Evolutionary conservation across 2,888 invertebrate genomes (phyloP), one percentile per base, ranked within the genome.

Genomic region (Globia sparganii): DNA sequence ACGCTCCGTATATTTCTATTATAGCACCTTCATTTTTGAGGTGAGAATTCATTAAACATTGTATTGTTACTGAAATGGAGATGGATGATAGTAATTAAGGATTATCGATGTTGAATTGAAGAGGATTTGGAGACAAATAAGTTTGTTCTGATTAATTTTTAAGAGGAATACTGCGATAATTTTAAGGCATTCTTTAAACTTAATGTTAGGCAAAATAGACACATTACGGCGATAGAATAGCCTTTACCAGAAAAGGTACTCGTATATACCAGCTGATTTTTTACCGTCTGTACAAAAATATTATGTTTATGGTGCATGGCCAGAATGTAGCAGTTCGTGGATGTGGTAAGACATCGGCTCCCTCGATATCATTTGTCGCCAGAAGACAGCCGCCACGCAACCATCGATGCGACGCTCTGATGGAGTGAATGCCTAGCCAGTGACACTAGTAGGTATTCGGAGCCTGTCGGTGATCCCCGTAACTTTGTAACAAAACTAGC

Each of bases 1-100:
- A 87, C 76, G 74, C 71, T 49, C 53, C 71, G 49, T 77, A 66
- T 59, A 81, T 71, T 80, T 73, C 62, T 72, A 74, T 73, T 69
- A 77, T 21, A 34, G 37, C 40, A 76, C 73, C 72, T 79, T 79
- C 68, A 75, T 76, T 74, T 81, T 70, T 77, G 61, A 69, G 49
- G 67, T 66, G 46, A 69, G 61, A 78, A 87, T 84, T 66, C n/a
- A 13, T 4, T 9, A 18, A 66, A 74, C 69, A 66, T 74, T 79
- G 74, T 80, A 61, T 43, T 64, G 37, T 34, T 46, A 64, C n/a
- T 67, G 15, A 61, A 87, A 76, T 77, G 65, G 78, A 81, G 68
- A 81, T 78, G 9, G 56, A 81, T 75, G 66, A 58, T 28, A 61
- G 49, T 71, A 56, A 75, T 86, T 72, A 67, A 0, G n/a, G 58